Percentiles rank a stretch among this genome's conserved stretches.
Evolutionary conservation across 1,140 invertebrate species (phyloP).

Genomic region (Wiebesia pumilae): DNA sequence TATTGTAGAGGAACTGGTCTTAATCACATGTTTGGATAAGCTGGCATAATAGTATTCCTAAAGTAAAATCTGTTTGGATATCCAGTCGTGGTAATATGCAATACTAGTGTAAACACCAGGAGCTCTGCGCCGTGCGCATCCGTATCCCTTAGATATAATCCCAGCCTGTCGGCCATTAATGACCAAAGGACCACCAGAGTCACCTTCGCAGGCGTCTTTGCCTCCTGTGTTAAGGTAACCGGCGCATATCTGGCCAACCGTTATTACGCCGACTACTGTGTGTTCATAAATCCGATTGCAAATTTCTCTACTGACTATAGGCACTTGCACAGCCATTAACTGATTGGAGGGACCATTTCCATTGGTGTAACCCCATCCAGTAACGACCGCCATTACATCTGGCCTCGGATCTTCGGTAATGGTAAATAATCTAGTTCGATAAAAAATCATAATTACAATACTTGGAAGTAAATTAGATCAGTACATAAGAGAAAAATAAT

Average conservation of each 20-base stretch:
- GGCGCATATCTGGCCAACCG: not conserved
- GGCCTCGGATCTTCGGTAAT: not conserved
- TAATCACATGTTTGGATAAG: too few species aligned
- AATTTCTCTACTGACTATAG: not conserved
- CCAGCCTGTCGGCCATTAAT: not conserved
- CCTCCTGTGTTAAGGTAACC: not conserved
- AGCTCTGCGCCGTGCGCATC: not conserved
- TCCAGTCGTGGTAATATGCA: not conserved
- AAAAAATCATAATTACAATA: not conserved
- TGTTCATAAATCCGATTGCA: not conserved
- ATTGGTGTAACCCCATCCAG: not conserved
- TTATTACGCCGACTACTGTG: not conserved
- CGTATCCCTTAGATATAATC: not conserved
- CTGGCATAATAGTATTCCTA: not conserved
- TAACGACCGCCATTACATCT: not conserved
- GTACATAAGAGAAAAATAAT: too few species aligned
- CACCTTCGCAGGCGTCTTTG: constrained; percentile 78
- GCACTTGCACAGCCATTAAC: not conserved
- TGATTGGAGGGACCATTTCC: not conserved
- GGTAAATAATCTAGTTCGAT: not conserved
- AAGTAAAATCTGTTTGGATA: not conserved
- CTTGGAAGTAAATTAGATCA: too few species aligned
- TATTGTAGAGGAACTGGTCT: too few species aligned
- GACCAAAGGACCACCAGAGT: constrained; percentile 3
- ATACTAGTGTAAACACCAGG: not conserved